Percentiles rank a stretch among this genome's conserved stretches.
phyloP scores from a whole-genome alignment of 2,113 vertebrate species.

The Nanorana parkeri region DNA sequence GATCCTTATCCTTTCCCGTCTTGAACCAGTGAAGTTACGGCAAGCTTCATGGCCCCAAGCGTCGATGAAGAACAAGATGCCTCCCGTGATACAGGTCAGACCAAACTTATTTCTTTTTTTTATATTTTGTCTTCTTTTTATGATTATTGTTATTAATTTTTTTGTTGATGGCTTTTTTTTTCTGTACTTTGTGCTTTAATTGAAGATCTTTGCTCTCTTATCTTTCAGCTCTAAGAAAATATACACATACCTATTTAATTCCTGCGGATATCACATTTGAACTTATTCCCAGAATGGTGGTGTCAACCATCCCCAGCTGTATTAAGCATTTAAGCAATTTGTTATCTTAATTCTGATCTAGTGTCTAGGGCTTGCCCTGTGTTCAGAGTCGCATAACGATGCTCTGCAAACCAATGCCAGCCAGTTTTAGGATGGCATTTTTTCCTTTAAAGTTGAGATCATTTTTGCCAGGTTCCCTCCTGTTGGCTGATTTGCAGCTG shows the following conservation, averaged over 20 bases:
- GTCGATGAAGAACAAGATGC: constrained; percentile 90
- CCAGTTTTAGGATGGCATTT: constrained; percentile 56
- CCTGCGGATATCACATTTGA: constrained; percentile 75
- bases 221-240: constrained; percentile 84
- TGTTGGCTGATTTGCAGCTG: constrained; percentile 74
- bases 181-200: constrained; percentile 84
- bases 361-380: constrained; percentile 36
- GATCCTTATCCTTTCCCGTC: constrained; percentile 78
- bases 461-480: constrained; percentile 73
- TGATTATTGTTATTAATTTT: constrained; percentile 86
- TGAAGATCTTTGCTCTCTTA: constrained; percentile 90
- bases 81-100: constrained; percentile 98
- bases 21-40: constrained; percentile 78
- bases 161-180: constrained; percentile 84
- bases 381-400: constrained; percentile 61
- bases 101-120: constrained; percentile 88
- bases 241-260: constrained; percentile 66
- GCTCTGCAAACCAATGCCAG: neutral
- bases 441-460: constrained; percentile 72
- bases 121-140: constrained; percentile 90
- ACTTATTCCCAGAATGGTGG: constrained; percentile 74
- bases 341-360: neutral
- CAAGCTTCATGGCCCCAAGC: constrained; percentile 80
- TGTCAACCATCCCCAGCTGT: constrained; percentile 67
- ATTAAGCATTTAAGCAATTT: constrained; percentile 4